Evolutionary conservation across 2,797 vertebrate species (phyloP).

Genomic region (Chromobotia macracanthus): DNA sequence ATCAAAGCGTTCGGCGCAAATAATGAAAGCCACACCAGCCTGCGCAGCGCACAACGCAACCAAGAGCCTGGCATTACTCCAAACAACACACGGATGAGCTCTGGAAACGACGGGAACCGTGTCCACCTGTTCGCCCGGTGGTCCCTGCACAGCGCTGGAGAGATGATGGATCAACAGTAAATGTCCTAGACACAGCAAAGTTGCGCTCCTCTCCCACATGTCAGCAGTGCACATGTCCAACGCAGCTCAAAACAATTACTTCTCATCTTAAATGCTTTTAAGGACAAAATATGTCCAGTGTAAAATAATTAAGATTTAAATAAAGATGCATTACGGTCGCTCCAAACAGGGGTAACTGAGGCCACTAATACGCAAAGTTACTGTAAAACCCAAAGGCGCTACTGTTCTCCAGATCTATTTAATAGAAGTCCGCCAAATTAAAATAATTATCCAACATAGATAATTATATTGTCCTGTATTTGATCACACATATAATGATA

Average conservation of each 20-base stretch:
- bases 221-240: slow-evolving; percentile 52
- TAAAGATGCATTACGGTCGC: slow-evolving; percentile 13
- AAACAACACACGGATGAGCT: slow-evolving; percentile 52
- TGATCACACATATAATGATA: neutral
- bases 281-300: neutral
- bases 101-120: slow-evolving; percentile 51
- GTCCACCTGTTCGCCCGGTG: slow-evolving; percentile 55
- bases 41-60: slow-evolving; percentile 75
- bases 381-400: neutral
- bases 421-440: neutral
- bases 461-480: neutral
- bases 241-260: slow-evolving; percentile 54
- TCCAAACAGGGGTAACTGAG: slow-evolving; percentile 12
- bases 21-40: slow-evolving; percentile 76
- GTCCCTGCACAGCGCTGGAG: slow-evolving; percentile 50
- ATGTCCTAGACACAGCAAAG: slow-evolving; percentile 67
- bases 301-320: slow-evolving; percentile 1
- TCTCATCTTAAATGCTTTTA: slow-evolving; percentile 54
- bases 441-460: neutral
- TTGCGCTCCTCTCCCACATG: slow-evolving; percentile 63
- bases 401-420: neutral
- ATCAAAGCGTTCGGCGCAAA: slow-evolving; percentile 78
- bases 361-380: neutral
- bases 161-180: slow-evolving; percentile 45
- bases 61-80: slow-evolving; percentile 78